These are phyloP conservation scores for Pandemis heparana DNA, from an alignment of 2,888 invertebrate genomes.

Conservation along the genomic window DNA sequence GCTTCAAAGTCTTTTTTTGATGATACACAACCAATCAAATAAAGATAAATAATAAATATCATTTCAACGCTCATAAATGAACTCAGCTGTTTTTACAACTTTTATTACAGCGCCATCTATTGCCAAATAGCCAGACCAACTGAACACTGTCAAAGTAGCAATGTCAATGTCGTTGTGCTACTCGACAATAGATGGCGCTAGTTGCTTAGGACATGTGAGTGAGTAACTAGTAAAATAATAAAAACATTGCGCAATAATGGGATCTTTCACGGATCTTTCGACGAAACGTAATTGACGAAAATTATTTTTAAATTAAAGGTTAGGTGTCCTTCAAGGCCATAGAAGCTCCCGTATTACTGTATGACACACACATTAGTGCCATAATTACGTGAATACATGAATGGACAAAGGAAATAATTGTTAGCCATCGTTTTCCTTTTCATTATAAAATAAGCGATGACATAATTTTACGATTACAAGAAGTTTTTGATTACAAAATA, in stretches of 20 bases:
- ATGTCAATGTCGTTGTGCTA: conserved; percentile 15
- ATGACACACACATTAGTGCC: background rate
- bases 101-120: conserved; percentile 50
- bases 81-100: conserved; percentile 2
- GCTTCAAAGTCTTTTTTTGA: conserved; percentile 14
- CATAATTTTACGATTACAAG: conserved; percentile 15
- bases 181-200: conserved; percentile 49
- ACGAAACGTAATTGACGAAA: conserved; percentile 4
- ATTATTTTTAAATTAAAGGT: conserved; percentile 22
- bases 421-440: conserved; percentile 12
- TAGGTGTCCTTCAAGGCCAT: conserved; percentile 17
- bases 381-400: conserved; percentile 17
- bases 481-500: background rate
- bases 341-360: conserved; percentile 13
- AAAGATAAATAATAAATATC: background rate
- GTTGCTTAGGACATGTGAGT: background rate
- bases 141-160: background rate
- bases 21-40: background rate
- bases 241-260: conserved; percentile 13
- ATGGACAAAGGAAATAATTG: background rate
- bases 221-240: background rate
- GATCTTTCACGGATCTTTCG: no score
- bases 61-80: background rate
- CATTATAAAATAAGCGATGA: conserved; percentile 5
- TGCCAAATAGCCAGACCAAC: conserved; percentile 43